Evolutionary conservation across 2,113 vertebrate genomes (phyloP).

Genomic region (Alligator mississippiensis): DNA sequence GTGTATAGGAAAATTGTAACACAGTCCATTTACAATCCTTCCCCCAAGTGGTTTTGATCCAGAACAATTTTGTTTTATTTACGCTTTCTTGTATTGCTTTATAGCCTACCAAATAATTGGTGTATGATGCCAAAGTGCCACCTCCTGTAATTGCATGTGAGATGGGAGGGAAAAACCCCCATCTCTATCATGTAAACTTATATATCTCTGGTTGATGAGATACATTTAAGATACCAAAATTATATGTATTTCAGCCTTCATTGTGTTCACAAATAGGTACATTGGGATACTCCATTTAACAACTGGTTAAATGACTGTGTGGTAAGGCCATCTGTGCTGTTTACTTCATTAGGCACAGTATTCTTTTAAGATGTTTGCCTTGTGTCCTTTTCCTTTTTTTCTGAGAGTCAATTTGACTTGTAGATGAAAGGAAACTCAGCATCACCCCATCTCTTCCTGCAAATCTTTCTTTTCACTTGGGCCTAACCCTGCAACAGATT

Average conservation of each 20-base stretch:
- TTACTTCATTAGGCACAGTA: background rate
- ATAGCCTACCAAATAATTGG: background rate
- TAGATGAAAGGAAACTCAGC: conserved; percentile 60
- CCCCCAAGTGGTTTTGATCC: conserved; percentile 14
- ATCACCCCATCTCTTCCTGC: conserved; percentile 61
- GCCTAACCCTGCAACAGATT: background rate
- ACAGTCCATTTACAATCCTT: conserved; percentile 36
- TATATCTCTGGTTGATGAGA: background rate
- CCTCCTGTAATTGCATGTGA: background rate
- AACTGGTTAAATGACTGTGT: background rate
- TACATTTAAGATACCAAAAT: background rate
- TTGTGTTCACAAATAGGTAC: background rate
- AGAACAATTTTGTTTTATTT: conserved; percentile 1
- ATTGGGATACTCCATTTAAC: background rate
- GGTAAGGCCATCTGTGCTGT: background rate
- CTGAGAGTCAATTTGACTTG: conserved; percentile 13
- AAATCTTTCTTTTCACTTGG: conserved; percentile 39
- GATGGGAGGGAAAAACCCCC: background rate
- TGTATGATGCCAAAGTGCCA: background rate
- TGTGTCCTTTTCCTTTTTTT: background rate
- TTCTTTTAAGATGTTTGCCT: conserved; percentile 7
- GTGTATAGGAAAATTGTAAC: conserved; percentile 38
- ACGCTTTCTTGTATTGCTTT: conserved; percentile 5
- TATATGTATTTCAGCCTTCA: background rate
- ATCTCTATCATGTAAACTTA: background rate